phyloP scores from a whole-genome alignment of 2,888 invertebrate species.

The Stenodema calcarata region DNA sequence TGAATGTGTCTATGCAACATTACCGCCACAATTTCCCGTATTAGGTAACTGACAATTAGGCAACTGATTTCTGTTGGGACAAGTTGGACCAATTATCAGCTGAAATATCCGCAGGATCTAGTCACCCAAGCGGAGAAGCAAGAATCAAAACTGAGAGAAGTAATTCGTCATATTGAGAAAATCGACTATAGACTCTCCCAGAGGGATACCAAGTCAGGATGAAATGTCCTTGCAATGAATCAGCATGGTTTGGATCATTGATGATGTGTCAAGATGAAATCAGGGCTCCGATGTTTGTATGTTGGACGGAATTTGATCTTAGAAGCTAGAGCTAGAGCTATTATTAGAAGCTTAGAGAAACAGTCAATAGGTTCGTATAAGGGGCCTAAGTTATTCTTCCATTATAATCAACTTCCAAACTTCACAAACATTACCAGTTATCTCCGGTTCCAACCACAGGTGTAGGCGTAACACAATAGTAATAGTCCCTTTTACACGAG shows the following conservation, averaged over 20 bases:
- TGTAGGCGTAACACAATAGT: too few relatives aligned
- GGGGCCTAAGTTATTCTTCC: too few relatives aligned
- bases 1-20: too few relatives aligned
- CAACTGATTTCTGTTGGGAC: too few relatives aligned
- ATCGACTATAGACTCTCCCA: background rate
- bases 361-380: too few relatives aligned
- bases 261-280: background rate
- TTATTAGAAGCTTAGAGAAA: background rate
- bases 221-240: background rate
- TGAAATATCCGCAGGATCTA: conserved; percentile 8
- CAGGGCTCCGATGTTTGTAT: background rate
- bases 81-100: too few relatives aligned
- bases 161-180: background rate
- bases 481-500: too few relatives aligned
- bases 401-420: too few relatives aligned
- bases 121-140: conserved; percentile 1
- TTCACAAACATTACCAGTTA: too few relatives aligned
- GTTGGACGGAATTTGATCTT: background rate
- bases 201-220: background rate
- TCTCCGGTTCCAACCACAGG: too few relatives aligned
- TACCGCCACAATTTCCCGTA: too few relatives aligned
- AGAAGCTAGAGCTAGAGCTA: background rate
- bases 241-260: background rate
- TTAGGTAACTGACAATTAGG: too few relatives aligned
- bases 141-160: conserved; percentile 15